Percentiles rank a stretch among this genome's conserved stretches.
These are phyloP conservation scores for Schizotus pectinicornis DNA, from an alignment of 2,888 invertebrate species.

Conservation along the genomic window DNA sequence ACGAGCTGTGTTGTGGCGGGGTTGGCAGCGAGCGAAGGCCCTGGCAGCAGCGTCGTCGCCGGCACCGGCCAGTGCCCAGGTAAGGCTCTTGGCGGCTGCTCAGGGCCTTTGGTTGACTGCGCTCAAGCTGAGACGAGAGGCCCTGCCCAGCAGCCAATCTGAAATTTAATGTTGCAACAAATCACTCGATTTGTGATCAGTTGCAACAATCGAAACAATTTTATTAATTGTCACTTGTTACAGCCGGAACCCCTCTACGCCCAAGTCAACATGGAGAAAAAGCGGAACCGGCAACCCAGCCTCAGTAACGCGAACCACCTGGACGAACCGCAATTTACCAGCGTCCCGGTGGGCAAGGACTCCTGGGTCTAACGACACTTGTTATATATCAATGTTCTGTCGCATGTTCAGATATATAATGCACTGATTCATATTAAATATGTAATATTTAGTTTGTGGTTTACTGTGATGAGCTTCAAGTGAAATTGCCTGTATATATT, in stretches of 20 bases:
- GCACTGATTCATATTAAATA: slow-evolving; percentile 57
- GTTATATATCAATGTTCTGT: slow-evolving; percentile 57
- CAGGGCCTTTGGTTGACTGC: slow-evolving; percentile 59
- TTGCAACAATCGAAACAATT: slow-evolving; percentile 3
- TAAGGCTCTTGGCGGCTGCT: slow-evolving; percentile 58
- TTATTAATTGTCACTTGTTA: slow-evolving; percentile 42
- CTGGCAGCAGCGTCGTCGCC: slow-evolving; percentile 49
- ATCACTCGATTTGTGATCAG: too few relatives aligned
- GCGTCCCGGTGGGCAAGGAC: slow-evolving; percentile 56
- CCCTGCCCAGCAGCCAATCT: slow-evolving; percentile 53
- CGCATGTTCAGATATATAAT: slow-evolving; percentile 55
- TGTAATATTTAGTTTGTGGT: slow-evolving; percentile 58
- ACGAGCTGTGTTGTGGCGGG: slow-evolving; percentile 50
- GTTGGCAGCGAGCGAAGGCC: slow-evolving; percentile 54
- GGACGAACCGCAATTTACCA: slow-evolving; percentile 47
- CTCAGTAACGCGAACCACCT: slow-evolving; percentile 52
- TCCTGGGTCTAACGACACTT: slow-evolving; percentile 57
- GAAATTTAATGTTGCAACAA: too few relatives aligned
- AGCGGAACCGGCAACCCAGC: slow-evolving; percentile 63
- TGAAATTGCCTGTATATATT: slow-evolving; percentile 58
- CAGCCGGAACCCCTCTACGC: slow-evolving; percentile 68
- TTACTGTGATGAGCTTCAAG: slow-evolving; percentile 60
- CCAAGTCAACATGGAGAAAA: slow-evolving; percentile 70
- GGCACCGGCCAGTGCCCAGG: slow-evolving; percentile 51
- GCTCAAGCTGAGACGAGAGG: slow-evolving; percentile 55